These are phyloP conservation scores for Lasioglossum baleicum DNA, from an alignment of 1,140 invertebrate genomes.

Conservation along the genomic window DNA sequence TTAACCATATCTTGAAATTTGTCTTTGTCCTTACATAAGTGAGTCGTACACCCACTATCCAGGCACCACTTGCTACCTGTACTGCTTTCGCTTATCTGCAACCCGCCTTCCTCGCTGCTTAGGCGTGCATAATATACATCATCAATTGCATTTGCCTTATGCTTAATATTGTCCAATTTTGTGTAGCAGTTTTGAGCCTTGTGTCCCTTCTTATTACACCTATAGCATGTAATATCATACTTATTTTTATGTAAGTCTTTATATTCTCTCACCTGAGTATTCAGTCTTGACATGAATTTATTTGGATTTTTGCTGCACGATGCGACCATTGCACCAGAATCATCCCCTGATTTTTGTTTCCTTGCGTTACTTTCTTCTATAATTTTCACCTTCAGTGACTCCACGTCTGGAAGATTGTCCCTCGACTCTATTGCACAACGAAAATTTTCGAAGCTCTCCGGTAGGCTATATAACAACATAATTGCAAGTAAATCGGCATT, in stretches of 20 bases:
- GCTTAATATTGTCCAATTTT: too few relatives aligned
- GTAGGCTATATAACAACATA: slow-evolving; percentile 2
- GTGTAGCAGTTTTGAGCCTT: too few relatives aligned
- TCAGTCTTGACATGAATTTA: too few relatives aligned
- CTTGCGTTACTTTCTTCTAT: not conserved
- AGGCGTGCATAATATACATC: too few relatives aligned
- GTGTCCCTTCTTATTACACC: not conserved
- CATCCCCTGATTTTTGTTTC: not conserved
- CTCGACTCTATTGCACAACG: slow-evolving; percentile 1
- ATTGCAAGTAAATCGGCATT: slow-evolving; percentile 53
- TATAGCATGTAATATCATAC: not conserved
- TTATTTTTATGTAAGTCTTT: not conserved
- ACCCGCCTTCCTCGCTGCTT: too few relatives aligned
- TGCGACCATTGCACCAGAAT: not conserved
- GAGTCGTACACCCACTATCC: slow-evolving; percentile 1
- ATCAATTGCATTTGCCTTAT: too few relatives aligned
- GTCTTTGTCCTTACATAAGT: not conserved
- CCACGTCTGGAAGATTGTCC: not conserved
- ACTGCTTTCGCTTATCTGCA: too few relatives aligned
- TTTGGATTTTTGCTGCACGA: not conserved
- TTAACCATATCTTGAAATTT: not conserved
- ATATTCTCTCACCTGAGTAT: not conserved
- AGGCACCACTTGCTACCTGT: not conserved
- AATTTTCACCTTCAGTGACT: not conserved
- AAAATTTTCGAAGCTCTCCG: not conserved